A percentile compares a stretch with the other conserved stretches of the same genome.
Conservation (phyloP, 2,113 vertebrate species). For the Panurus biarmicus region DNA sequence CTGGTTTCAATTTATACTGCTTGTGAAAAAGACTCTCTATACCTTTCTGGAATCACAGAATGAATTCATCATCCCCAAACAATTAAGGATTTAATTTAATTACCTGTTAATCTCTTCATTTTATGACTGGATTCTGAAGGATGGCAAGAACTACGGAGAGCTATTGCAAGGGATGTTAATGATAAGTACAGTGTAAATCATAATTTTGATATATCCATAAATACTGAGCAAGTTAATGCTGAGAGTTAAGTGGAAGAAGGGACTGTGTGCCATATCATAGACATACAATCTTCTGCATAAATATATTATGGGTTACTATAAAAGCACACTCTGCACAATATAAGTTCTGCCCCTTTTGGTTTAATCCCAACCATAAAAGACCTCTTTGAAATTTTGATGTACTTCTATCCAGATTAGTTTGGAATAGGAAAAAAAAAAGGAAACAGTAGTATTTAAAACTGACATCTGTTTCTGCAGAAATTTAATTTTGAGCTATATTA, state of each 20-base stretch:
- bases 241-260: slow-evolving; percentile 2
- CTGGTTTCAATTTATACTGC: slow-evolving; percentile 38
- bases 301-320: slow-evolving; percentile 23
- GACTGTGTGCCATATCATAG: not conserved
- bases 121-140: slow-evolving; percentile 8
- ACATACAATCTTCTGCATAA: slow-evolving; percentile 21
- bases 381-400: not conserved
- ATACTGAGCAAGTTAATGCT: not conserved
- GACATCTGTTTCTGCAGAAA: not conserved
- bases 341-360: not conserved
- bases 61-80: slow-evolving; percentile 50
- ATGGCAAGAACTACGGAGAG: slow-evolving; percentile 14
- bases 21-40: slow-evolving; percentile 1
- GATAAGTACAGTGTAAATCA: slow-evolving; percentile 36
- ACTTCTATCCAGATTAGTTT: not conserved
- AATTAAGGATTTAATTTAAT: slow-evolving; percentile 57
- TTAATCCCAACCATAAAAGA: not conserved
- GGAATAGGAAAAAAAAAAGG: not conserved
- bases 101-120: slow-evolving; percentile 26
- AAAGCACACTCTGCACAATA: not conserved
- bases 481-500: slow-evolving; percentile 19
- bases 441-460: not conserved
- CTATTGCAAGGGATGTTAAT: slow-evolving; percentile 7
- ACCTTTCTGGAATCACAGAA: slow-evolving; percentile 45
- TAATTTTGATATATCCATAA: not conserved